Base-by-base conservation (phyloP, 2,888 invertebrate species). In the Pseudococcus longispinus region DNA sequence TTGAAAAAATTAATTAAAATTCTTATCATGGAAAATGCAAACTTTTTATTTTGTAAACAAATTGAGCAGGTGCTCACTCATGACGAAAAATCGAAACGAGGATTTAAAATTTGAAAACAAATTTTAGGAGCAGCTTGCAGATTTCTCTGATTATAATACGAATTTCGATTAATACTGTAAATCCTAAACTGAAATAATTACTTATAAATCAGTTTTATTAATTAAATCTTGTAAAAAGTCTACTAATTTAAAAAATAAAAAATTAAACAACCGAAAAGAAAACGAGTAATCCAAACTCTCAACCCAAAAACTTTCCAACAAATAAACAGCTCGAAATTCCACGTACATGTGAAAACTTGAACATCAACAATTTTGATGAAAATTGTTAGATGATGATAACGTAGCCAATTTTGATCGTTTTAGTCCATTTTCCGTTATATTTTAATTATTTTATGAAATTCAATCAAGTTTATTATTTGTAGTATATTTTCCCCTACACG, bases 301-400 rank as follows among this genome's bases (percentile, higher is more conserved):
- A 80, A 80, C 13, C 77, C 77, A 80, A 80, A 42, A 80, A 80
- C 42, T 42, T 42, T 80, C 18, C 42, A 15, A 32, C 60, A 74
- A 74, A 80, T 80, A 80, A n/a, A 23, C 42, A 80, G 42, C 77
- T 80, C 74, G 23, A 74, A 74, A 42, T 20, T 80, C 77, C 77
- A 80, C 77, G 77, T 80, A 80, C 77, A 80, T 80, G 77, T 80
- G 77, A 42, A 80, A 80, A 80, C 77, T 80, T 80, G 77, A 80
- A 80, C 20, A 80, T 80, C 37, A 80, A 80, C 26, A 37, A 70
- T 70, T 70, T 70, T 70, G 18, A 70, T 29, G 20, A 37, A 37
- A 37, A 37, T 37, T 37, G 70, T 37, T 18, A 37, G 32, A 32
- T 6, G 77, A 42, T 80, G 77, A 80, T 80, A 80, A 80, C 26